These are phyloP conservation scores for Drosophila ambigua DNA, from an alignment of 1,140 invertebrate genomes.

Conservation along the genomic window DNA sequence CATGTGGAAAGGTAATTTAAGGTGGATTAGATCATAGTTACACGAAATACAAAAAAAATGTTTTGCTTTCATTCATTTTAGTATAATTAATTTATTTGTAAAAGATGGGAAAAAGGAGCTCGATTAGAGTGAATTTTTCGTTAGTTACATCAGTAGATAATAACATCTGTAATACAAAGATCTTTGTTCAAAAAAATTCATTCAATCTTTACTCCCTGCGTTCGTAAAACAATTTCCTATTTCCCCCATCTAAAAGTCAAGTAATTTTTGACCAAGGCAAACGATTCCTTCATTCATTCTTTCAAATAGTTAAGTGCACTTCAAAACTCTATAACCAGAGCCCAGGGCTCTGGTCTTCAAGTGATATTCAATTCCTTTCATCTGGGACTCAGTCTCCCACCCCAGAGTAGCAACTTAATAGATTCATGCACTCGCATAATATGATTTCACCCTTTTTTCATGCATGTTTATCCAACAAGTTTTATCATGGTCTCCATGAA, in stretches of 20 bases:
- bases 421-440: slow-evolving; percentile 62
- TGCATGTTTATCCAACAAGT: slow-evolving; percentile 31
- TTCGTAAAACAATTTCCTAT: background rate
- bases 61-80: too few relatives aligned
- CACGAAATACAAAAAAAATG: too few relatives aligned
- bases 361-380: slow-evolving; percentile 21
- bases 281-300: background rate
- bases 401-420: slow-evolving; percentile 17
- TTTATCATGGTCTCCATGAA: background rate
- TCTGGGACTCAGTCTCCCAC: slow-evolving; percentile 4
- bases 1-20: slow-evolving; percentile 9
- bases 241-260: background rate
- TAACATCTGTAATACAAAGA: too few relatives aligned
- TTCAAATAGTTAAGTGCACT: slow-evolving; percentile 8
- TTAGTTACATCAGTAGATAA: too few relatives aligned
- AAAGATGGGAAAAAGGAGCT: too few relatives aligned
- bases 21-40: too few relatives aligned
- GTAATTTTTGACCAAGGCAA: background rate
- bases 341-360: background rate
- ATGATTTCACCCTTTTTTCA: slow-evolving; percentile 54
- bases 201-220: too few relatives aligned
- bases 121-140: too few relatives aligned
- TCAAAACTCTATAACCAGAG: slow-evolving; percentile 7
- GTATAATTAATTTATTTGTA: too few relatives aligned
- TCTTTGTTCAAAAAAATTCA: too few relatives aligned